Evolutionary conservation across 2,888 invertebrate species (phyloP).

Genomic region (Odontocolon sp.): DNA sequence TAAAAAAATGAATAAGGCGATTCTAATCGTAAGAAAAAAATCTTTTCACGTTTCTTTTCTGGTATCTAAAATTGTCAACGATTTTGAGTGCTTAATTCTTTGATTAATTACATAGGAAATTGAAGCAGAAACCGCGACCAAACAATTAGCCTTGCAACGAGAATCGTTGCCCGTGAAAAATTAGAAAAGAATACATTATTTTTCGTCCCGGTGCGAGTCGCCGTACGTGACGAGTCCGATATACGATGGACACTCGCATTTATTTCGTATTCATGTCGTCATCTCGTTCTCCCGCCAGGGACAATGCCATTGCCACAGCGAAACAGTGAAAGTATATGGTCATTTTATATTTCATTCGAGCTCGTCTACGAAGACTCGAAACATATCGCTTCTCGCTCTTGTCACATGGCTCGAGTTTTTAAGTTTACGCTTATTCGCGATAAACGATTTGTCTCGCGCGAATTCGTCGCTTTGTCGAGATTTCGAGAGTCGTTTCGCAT

Average conservation of each 20-base stretch:
- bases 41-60: too few species aligned
- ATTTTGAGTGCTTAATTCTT: conserved; percentile 8
- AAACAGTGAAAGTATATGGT: conserved; percentile 79
- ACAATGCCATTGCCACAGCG: conserved; percentile 80
- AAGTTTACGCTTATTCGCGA: too few species aligned
- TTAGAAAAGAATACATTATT: conserved; percentile 47
- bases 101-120: not conserved
- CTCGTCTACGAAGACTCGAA: too few species aligned
- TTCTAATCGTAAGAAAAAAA: too few species aligned
- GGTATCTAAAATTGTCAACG: too few species aligned
- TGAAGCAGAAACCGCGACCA: not conserved
- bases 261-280: conserved; percentile 73
- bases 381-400: too few species aligned
- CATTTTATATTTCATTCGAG: conserved; percentile 69
- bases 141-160: not conserved
- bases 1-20: too few species aligned
- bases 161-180: conserved; percentile 3
- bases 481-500: too few species aligned
- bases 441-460: too few species aligned
- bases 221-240: conserved; percentile 32
- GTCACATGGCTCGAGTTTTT: too few species aligned
- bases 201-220: conserved; percentile 23
- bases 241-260: conserved; percentile 53
- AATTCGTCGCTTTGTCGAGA: too few species aligned
- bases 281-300: conserved; percentile 72